A percentile compares a stretch with the other conserved stretches of the same genome.
These are phyloP conservation scores for Sciurus vulgaris DNA, from an alignment of 2,797 vertebrate genomes.

Conservation along the genomic window DNA sequence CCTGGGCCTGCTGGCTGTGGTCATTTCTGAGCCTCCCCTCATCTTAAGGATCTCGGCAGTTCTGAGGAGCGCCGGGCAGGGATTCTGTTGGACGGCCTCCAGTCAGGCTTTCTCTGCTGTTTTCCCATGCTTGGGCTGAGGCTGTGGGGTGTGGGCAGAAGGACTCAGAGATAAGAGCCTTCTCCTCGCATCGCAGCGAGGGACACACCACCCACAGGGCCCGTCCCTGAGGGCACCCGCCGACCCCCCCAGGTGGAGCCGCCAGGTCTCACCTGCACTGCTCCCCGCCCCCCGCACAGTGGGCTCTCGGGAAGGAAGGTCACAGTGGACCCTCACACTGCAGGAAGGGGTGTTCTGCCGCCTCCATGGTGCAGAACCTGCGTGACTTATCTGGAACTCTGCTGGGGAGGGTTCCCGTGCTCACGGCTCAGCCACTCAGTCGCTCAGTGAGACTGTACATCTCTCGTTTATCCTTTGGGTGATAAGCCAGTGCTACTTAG, in stretches of 20 bases:
- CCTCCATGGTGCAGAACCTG: not conserved
- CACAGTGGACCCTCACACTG: fast-evolving
- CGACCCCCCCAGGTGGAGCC: fast-evolving
- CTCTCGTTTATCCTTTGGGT: not conserved
- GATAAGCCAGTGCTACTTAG: fast-evolving
- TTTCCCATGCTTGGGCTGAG: not conserved
- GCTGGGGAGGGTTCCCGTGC: not conserved
- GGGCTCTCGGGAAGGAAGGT: not conserved
- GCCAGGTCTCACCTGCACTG: not conserved
- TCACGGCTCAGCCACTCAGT: fast-evolving
- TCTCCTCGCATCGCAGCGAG: not conserved
- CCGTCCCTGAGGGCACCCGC: fast-evolving
- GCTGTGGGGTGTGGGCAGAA: not conserved
- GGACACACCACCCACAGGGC: fast-evolving
- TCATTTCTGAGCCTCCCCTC: not conserved
- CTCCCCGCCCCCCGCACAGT: not conserved
- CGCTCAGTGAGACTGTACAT: fast-evolving
- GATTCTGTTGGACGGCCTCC: not conserved
- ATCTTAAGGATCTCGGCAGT: not conserved
- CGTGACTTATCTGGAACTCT: not conserved
- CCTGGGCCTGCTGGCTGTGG: too few relatives aligned
- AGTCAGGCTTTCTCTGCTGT: not conserved
- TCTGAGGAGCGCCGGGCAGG: not conserved
- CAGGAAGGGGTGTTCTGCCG: not conserved
- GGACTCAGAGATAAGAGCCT: not conserved